A percentile compares a stretch with the other conserved stretches of the same genome.
Conservation (phyloP, 2,797 vertebrate genomes). For the Gymnocypris eckloni region DNA sequence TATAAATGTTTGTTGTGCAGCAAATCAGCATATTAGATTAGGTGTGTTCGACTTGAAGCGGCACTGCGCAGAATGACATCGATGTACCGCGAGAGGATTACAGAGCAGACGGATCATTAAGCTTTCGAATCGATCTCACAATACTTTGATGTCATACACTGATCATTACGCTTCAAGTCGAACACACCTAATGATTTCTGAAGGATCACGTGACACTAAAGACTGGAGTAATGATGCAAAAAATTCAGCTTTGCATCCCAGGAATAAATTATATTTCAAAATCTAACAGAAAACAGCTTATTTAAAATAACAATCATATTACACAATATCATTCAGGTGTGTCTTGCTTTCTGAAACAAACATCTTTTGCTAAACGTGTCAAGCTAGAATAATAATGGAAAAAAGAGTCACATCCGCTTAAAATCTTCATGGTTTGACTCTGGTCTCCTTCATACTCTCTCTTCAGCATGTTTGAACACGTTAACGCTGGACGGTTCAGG, state of each 20-base stretch:
- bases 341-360: background rate
- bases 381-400: background rate
- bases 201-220: background rate
- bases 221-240: background rate
- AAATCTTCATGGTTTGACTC: background rate
- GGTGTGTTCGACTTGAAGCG: too few relatives aligned
- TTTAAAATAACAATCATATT: background rate
- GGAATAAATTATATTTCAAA: background rate
- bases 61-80: too few relatives aligned
- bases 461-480: constrained; percentile 78
- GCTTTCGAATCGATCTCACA: too few relatives aligned
- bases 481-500: constrained; percentile 77
- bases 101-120: too few relatives aligned
- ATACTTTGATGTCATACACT: too few relatives aligned
- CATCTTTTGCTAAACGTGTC: background rate
- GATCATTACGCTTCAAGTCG: too few relatives aligned
- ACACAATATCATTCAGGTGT: background rate
- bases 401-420: background rate
- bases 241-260: background rate
- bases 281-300: background rate
- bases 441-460: constrained; percentile 25
- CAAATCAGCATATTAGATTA: background rate
- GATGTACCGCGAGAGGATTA: too few relatives aligned
- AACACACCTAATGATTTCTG: background rate
- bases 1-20: background rate